Evolutionary conservation across 2,797 vertebrate species (phyloP).

Genomic region (Tachyglossus aculeatus): DNA sequence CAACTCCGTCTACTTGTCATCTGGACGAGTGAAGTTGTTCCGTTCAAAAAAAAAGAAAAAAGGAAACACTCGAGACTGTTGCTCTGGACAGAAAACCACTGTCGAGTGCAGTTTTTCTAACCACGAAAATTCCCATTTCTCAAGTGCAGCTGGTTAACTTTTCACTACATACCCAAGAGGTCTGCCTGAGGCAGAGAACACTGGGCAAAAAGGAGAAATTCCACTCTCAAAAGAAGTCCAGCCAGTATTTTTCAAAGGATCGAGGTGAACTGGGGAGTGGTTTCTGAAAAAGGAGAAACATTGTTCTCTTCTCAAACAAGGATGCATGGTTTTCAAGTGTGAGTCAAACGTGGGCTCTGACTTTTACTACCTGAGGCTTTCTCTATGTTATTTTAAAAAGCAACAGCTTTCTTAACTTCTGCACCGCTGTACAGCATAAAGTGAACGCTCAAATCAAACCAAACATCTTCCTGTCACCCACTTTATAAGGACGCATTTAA

Average conservation of each 20-base stretch:
- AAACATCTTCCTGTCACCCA: background rate
- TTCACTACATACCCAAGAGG: conserved; percentile 55
- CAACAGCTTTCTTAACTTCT: conserved; percentile 2
- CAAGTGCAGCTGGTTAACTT: conserved; percentile 64
- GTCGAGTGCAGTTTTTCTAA: conserved; percentile 62
- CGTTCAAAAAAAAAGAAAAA: conserved; percentile 15
- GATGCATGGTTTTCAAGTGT: conserved; percentile 25
- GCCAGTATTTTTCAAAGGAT: conserved; percentile 63
- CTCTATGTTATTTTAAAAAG: conserved; percentile 23
- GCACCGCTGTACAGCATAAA: background rate
- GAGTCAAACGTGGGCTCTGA: conserved; percentile 37
- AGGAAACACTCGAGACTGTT: conserved; percentile 10
- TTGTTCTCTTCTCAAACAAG: background rate
- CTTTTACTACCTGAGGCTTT: conserved; percentile 48
- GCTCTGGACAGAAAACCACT: conserved; percentile 39
- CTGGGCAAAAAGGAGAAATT: conserved; percentile 70
- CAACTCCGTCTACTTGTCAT: background rate
- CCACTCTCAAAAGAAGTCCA: conserved; percentile 57
- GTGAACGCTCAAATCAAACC: conserved; percentile 2
- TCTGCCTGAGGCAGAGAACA: conserved; percentile 55
- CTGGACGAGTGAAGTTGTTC: background rate
- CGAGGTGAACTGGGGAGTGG: conserved; percentile 4
- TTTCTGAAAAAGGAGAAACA: background rate
- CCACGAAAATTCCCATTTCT: conserved; percentile 61
- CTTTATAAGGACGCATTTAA: background rate